Evolutionary conservation across 2,113 vertebrate genomes (phyloP), one percentile per base, ranked within the genome.

Genomic region (Pachypanchax playfairii): DNA sequence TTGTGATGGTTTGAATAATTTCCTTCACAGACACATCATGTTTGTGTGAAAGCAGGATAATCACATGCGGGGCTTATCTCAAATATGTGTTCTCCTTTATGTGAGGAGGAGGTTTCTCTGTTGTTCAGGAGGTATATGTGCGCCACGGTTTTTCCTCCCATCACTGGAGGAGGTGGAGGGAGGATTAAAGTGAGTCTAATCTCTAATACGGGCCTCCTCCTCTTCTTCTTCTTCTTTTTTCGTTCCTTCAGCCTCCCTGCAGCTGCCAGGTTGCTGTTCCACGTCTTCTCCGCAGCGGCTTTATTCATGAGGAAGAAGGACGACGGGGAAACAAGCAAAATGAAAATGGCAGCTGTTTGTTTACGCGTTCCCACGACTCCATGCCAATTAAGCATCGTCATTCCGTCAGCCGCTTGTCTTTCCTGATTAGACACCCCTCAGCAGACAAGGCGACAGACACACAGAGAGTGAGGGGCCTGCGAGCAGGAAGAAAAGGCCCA

Each of bases 341-440:
- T 85, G 82, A 85, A 88, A 83, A 86, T 85, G 88, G 88, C 89
- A 91, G 91, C 90, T 91, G 90, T 92, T 92, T 93, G 90, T 93
- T 92, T 93, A 92, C 84, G 85, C 82, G 89, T 92, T 93, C 91
- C 90, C 92, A 92, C 90, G 89, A 92, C 87, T 91, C 84, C 53
- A 66, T 89, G 89, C 89, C 92, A 92, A 90, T 91, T 91, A 89
- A 73, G 81, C 84, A 56, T 85, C 84, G 85, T 89, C 85, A 82
- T 75, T 85, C 86, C 73, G 76, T 91, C 88, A 86, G 85, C 85
- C 85, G 86, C 89, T 89, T 91, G 90, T 92, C 90, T 83, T 73
- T 73, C 79, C 88, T 89, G 85, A 92, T 92, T 92, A 91, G 82
- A 80, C 82, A 65, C 80, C 82, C 87, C 74, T 87, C 79, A 83